phyloP scores from a whole-genome alignment of 2,888 invertebrate genomes.

The Melanotus villosus region DNA sequence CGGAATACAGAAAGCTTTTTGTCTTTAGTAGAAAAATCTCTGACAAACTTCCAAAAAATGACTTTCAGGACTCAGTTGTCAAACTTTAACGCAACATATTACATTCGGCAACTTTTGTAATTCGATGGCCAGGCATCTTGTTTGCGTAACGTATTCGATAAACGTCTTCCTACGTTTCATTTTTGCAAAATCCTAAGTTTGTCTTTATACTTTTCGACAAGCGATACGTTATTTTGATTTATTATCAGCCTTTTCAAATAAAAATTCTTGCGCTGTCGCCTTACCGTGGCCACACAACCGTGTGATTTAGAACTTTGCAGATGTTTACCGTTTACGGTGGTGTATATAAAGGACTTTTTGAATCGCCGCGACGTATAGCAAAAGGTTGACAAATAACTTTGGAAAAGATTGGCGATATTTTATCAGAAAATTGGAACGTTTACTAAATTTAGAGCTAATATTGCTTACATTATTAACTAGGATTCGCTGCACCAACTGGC shows the following conservation, averaged over 20 bases:
- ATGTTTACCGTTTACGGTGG: conserved; percentile 23
- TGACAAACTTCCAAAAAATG: background rate
- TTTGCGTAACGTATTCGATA: conserved; percentile 24
- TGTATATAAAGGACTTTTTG: conserved; percentile 21
- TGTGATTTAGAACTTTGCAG: conserved; percentile 34
- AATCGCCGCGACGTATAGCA: background rate
- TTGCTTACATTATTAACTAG: background rate
- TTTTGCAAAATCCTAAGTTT: conserved; percentile 18
- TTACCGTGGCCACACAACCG: conserved; percentile 28
- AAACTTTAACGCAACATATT: conserved; percentile 6
- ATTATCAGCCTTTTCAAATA: conserved; percentile 24
- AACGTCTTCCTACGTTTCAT: conserved; percentile 11
- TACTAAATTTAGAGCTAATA: conserved; percentile 1
- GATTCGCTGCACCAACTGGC: conserved; percentile 1
- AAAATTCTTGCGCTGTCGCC: conserved; percentile 29
- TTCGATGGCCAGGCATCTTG: background rate
- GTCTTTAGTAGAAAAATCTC: no score
- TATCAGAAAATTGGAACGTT: background rate
- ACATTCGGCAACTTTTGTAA: conserved; percentile 5
- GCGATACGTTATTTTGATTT: conserved; percentile 39
- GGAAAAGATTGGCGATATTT: background rate
- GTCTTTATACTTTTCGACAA: conserved; percentile 33
- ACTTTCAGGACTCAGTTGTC: background rate
- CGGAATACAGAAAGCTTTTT: no score
- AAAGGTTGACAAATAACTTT: conserved; percentile 15